These are phyloP conservation scores for Myripristis murdjan DNA, from an alignment of 2,797 vertebrate genomes.

Conservation along the genomic window DNA sequence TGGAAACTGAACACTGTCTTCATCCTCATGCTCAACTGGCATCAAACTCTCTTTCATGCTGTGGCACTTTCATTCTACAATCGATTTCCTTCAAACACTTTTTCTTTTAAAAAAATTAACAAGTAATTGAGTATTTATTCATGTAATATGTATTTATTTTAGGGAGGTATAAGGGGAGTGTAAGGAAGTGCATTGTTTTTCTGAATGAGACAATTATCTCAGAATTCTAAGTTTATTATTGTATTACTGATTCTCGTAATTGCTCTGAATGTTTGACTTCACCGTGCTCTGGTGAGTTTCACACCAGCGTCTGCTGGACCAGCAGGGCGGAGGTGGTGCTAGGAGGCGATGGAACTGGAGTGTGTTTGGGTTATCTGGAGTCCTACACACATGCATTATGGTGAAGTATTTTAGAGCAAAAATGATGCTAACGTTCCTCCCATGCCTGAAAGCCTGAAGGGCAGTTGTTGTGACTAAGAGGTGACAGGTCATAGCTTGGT, in stretches of 20 bases:
- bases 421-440: slow-evolving; percentile 48
- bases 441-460: slow-evolving; percentile 14
- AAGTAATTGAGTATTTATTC: not conserved
- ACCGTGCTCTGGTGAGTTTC: slow-evolving; percentile 14
- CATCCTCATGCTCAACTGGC: not conserved
- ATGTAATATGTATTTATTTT: not conserved
- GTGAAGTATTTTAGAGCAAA: slow-evolving; percentile 34
- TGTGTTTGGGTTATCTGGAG: slow-evolving; percentile 40
- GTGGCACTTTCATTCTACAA: too few relatives aligned
- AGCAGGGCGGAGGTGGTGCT: slow-evolving; percentile 50
- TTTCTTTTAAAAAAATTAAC: too few relatives aligned
- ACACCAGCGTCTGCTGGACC: slow-evolving; percentile 27
- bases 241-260: too few relatives aligned
- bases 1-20: too few relatives aligned
- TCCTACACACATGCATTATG: slow-evolving; percentile 4
- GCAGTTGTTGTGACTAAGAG: slow-evolving; percentile 17
- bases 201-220: too few relatives aligned
- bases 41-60: not conserved
- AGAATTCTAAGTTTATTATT: too few relatives aligned
- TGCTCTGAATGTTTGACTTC: too few relatives aligned
- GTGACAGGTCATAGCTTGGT: slow-evolving; percentile 16
- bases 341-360: slow-evolving; percentile 60
- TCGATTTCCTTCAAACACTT: too few relatives aligned
- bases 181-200: too few relatives aligned
- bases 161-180: too few relatives aligned